These are phyloP conservation scores for Psittacula derbiana DNA, from an alignment of 2,797 vertebrate genomes.

Conservation along the genomic window DNA sequence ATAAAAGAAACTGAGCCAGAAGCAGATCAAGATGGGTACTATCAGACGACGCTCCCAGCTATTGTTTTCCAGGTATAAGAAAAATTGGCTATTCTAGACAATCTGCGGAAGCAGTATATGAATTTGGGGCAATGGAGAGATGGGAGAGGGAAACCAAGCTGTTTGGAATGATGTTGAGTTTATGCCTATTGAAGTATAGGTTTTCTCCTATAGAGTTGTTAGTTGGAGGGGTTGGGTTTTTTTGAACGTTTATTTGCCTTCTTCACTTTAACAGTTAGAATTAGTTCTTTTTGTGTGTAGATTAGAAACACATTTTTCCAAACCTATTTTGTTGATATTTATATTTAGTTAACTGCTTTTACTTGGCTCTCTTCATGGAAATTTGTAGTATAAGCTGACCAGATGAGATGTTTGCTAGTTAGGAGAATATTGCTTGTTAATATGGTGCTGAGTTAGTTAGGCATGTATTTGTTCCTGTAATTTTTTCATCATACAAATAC, in stretches of 20 bases:
- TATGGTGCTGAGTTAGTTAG: background rate
- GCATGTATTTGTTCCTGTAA: background rate
- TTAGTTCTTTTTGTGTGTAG: background rate
- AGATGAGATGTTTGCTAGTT: background rate
- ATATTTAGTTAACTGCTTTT: background rate
- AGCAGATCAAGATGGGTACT: conserved; percentile 95
- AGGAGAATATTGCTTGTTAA: background rate
- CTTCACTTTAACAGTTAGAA: background rate
- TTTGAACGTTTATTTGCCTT: background rate
- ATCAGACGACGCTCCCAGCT: conserved; percentile 94
- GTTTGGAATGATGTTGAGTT: background rate
- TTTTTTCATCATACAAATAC: background rate
- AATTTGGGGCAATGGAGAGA: background rate
- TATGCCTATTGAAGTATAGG: background rate
- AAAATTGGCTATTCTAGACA: background rate
- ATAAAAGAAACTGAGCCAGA: conserved; percentile 93
- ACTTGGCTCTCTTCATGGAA: background rate
- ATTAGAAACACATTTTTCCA: background rate
- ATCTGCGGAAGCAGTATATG: background rate
- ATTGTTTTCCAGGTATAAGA: conserved; percentile 93
- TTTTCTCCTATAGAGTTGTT: background rate
- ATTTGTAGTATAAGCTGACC: background rate
- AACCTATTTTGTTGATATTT: background rate
- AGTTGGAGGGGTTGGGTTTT: background rate
- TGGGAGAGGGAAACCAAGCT: background rate